Evolutionary conservation across 2,797 vertebrate genomes (phyloP), one percentile per base, ranked within the genome.

Genomic region (Babyrousa celebensis): DNA sequence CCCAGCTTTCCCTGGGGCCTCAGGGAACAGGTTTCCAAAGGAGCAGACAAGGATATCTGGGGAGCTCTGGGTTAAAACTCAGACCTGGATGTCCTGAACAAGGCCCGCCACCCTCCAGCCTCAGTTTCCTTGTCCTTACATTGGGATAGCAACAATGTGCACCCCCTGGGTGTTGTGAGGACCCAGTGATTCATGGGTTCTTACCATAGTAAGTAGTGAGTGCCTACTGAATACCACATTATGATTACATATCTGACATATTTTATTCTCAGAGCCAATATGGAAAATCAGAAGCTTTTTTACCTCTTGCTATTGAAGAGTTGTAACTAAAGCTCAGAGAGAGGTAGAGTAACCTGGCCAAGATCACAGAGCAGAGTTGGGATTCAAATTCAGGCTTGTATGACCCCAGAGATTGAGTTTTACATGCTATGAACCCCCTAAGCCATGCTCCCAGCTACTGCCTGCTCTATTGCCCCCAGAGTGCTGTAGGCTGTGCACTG

Each of bases 371-470:
- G 75, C 48, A 65, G 62, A 74, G 74, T 17, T 17, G 6, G 18
- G 16, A 36, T 63, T 85, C 62, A 80, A 36, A 29, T 40, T 23
- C 23, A n/a, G 65, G 25, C 29, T 11, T 20, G 25, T 29, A 32
- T 27, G 65, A 68, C 4, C 25, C 12, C n/a, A 10, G 68, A 83
- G 20, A 40, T 11, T 36, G 67, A 56, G 60, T 70, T 21, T 65
- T 14, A 20, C 14, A 10, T 0, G 1, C n/a, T 4, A 12, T 3
- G 62, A 48, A 8, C 1, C 17, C 5, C 10, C 6, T 1, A 5
- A 8, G 12, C 63, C 14, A 0, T 12, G 43, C 48, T 70, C 62
- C 18, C 74, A 4, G 16, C 17, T 6, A 0, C 15, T 0, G 8
- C 21, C 52, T 5, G 27, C 79, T 15, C 1, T 12, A 2, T 4